phyloP scores from a whole-genome alignment of 2,888 invertebrate species.

The Apotomis turbidana region DNA sequence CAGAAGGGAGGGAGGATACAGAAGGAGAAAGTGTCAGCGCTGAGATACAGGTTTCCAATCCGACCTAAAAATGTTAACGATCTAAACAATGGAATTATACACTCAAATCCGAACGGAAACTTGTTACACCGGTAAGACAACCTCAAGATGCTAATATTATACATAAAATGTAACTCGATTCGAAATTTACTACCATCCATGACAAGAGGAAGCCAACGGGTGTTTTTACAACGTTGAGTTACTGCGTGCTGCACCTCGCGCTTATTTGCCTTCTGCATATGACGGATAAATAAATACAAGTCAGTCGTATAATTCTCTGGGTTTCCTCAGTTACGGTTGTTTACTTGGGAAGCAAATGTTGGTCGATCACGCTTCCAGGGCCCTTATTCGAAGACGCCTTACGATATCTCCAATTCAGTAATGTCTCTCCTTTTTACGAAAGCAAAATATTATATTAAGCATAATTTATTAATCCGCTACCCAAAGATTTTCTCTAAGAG shows the following conservation, averaged over 20 bases:
- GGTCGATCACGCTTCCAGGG: slow-evolving; percentile 34
- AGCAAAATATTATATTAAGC: too few species aligned
- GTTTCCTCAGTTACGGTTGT: slow-evolving; percentile 34
- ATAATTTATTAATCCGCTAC: too few species aligned
- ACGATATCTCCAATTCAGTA: too few species aligned
- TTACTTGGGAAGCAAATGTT: slow-evolving; percentile 37
- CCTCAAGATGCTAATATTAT: slow-evolving; percentile 33
- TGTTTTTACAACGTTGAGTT: slow-evolving; percentile 35
- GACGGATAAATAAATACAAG: slow-evolving; percentile 38
- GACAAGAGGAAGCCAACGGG: slow-evolving; percentile 28
- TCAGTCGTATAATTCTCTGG: slow-evolving; percentile 39
- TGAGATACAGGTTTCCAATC: slow-evolving; percentile 16
- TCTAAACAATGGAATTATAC: slow-evolving; percentile 34
- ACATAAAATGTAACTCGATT: slow-evolving; percentile 35
- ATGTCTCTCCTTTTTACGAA: too few species aligned
- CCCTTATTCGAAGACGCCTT: too few species aligned
- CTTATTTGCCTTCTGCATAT: slow-evolving; percentile 37
- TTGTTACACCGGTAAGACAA: slow-evolving; percentile 26
- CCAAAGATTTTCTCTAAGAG: too few species aligned
- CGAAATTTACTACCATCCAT: slow-evolving; percentile 28
- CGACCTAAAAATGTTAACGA: slow-evolving; percentile 27
- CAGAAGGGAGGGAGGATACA: too few species aligned
- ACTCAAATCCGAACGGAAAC: slow-evolving; percentile 16
- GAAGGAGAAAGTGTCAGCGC: too few species aligned
- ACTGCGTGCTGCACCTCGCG: slow-evolving; percentile 15